Percentiles rank a stretch among this genome's conserved stretches.
Conservation (phyloP, 2,888 invertebrate genomes). For the Axea sp. region DNA sequence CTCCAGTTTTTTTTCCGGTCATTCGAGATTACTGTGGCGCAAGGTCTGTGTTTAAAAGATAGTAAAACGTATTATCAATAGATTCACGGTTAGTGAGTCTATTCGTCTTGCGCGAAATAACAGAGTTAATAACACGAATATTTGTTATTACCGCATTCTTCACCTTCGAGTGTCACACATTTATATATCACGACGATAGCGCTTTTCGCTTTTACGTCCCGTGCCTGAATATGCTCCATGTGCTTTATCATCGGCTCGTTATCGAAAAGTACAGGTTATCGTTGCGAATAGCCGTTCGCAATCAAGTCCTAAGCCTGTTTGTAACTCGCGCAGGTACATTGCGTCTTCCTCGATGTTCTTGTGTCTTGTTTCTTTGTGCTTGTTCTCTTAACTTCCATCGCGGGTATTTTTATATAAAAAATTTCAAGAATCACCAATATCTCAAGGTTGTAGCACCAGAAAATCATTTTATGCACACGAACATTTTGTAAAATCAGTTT, state of each 20-base stretch:
- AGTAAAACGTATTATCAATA: conserved; percentile 50
- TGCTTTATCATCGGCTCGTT: conserved; percentile 58
- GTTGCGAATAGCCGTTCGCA: conserved; percentile 44
- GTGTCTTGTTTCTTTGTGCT: conserved; percentile 33
- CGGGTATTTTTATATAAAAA: conserved; percentile 58
- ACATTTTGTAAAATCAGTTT: too few species aligned
- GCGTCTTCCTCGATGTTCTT: conserved; percentile 42
- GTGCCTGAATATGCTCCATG: conserved; percentile 15
- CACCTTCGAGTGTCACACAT: conserved; percentile 41
- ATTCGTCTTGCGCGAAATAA: conserved; percentile 40
- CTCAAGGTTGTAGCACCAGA: too few species aligned
- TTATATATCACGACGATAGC: conserved; percentile 47
- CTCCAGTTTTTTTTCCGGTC: conserved; percentile 5
- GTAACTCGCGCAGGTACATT: conserved; percentile 31
- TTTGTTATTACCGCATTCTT: conserved; percentile 39
- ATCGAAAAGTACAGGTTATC: conserved; percentile 59
- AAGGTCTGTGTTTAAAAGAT: conserved; percentile 48
- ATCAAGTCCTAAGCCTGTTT: conserved; percentile 58
- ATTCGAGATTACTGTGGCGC: conserved; percentile 26
- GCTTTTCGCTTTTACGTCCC: conserved; percentile 44
- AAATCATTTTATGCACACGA: too few species aligned
- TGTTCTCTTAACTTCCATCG: conserved; percentile 50
- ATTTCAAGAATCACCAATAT: conserved; percentile 38
- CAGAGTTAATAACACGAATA: conserved; percentile 49
- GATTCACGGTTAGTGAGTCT: conserved; percentile 11